Base-by-base conservation (phyloP, 1,140 invertebrate species). In the Dryas iulia region DNA sequence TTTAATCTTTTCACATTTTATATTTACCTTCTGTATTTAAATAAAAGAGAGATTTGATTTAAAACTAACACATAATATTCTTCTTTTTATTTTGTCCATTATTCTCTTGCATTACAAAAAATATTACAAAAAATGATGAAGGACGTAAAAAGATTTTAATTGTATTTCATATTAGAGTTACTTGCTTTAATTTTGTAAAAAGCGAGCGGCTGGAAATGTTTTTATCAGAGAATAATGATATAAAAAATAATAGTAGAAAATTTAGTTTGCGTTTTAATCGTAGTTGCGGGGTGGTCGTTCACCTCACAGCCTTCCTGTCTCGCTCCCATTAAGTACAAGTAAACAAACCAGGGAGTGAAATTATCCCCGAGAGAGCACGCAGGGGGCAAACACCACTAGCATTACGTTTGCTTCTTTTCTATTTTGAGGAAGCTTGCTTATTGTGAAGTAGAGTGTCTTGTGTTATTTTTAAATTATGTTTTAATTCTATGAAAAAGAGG, bases 291-390 rank as follows among this genome's bases (percentile, higher is more conserved):
- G 69, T 71, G 63, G 62, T 71, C 69, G 57, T 71, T 81, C 77
- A 81, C 79, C 76, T 76, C 66, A 60, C 24, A 60, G 30, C 18
- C 66, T 66, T 67, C 65, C 70, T 56, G 65, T 67, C 70, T 72
- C 70, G 65, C 30, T 53, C 60, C 47, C 69, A 58, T 71, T 61
- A 66, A 71, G 69, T 54, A 62, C 28, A 72, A 63, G 71, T 71
- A 76, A 76, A 73, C 65, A 76, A 71, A 70, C 63, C 68, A 73
- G 74, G 74, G 71, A 68, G 31, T 63, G 67, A 68, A 73, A 76
- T 76, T 71, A 73, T 76, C 71, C 74, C 71, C 71, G 56, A 66
- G 74, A 73, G 74, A 73, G 74, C 64, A 63, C 61, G 60, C 66
- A 73, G 71, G 72, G 65, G 64, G 63, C 47, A 60, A 54, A 59